A percentile compares a stretch with the other conserved stretches of the same genome.
Conservation (phyloP, 1,140 invertebrate genomes). For the Zaprionus davidi region DNA sequence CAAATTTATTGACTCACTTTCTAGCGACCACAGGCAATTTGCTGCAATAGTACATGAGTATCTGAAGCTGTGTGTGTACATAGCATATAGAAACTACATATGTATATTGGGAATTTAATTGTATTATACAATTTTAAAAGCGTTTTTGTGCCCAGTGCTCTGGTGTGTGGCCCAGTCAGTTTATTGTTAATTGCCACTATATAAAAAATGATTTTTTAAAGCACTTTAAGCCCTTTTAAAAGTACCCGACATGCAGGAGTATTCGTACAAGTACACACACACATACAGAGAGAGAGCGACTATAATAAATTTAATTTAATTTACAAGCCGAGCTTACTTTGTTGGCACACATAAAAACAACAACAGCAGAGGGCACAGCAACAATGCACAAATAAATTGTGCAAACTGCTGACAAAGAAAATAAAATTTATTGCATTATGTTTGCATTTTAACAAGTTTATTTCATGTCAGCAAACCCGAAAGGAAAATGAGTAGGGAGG, state of each 20-base stretch:
- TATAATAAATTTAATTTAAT: slow-evolving; percentile 79
- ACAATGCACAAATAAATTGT: slow-evolving; percentile 42
- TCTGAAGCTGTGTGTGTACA: neutral
- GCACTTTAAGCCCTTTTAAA: slow-evolving; percentile 66
- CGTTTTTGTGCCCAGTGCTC: slow-evolving; percentile 11
- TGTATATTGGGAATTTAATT: slow-evolving; percentile 16
- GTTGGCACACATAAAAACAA: slow-evolving; percentile 37
- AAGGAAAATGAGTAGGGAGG: neutral
- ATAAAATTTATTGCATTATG: slow-evolving; percentile 74
- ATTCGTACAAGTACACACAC: slow-evolving; percentile 10
- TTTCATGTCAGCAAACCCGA: slow-evolving; percentile 43
- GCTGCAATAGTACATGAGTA: slow-evolving; percentile 1
- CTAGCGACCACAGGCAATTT: slow-evolving; percentile 17
- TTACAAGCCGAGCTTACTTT: slow-evolving; percentile 73
- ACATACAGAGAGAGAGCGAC: neutral
- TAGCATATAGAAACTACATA: slow-evolving; percentile 8
- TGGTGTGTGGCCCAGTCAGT: slow-evolving; percentile 24
- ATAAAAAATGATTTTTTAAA: slow-evolving; percentile 72
- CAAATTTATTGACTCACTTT: slow-evolving; percentile 28
- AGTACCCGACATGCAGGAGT: slow-evolving; percentile 35
- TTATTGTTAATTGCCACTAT: slow-evolving; percentile 65
- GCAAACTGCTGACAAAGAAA: slow-evolving; percentile 56
- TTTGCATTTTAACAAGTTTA: slow-evolving; percentile 74
- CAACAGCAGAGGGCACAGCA: slow-evolving; percentile 24
- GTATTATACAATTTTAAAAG: slow-evolving; percentile 26